These are phyloP conservation scores for Megaceryle maxima DNA, from an alignment of 2,113 vertebrate genomes.

Conservation along the genomic window DNA sequence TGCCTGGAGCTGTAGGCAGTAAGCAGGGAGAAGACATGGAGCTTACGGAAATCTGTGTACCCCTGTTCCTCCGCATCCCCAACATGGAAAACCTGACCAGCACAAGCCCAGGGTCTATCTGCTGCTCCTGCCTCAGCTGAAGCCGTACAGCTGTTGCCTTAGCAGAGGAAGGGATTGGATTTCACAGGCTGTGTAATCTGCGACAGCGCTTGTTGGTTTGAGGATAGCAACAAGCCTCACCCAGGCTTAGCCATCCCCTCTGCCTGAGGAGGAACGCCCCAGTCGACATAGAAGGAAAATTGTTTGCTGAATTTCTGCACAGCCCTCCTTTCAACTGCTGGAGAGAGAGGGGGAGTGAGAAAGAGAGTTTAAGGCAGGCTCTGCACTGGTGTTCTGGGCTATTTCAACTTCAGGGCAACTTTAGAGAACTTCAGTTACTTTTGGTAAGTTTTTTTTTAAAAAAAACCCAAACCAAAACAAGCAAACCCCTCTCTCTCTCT, in stretches of 20 bases:
- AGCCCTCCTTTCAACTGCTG: slow-evolving; percentile 24
- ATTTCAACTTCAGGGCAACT: slow-evolving; percentile 61
- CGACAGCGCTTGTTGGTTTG: background rate
- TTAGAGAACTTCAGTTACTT: slow-evolving; percentile 57
- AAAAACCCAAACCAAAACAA: background rate
- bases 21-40: background rate
- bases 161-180: slow-evolving; percentile 48
- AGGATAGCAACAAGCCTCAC: slow-evolving; percentile 23
- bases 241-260: slow-evolving; percentile 44
- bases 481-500: no score
- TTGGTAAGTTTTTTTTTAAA: slow-evolving; percentile 31
- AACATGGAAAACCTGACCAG: background rate
- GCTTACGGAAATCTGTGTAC: background rate
- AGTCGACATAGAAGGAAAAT: slow-evolving; percentile 58
- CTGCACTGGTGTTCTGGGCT: background rate
- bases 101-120: background rate
- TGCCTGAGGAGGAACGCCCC: slow-evolving; percentile 49
- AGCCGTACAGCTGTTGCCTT: slow-evolving; percentile 60
- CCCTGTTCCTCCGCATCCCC: background rate
- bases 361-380: slow-evolving; percentile 30
- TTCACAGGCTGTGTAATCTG: slow-evolving; percentile 44
- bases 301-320: slow-evolving; percentile 47
- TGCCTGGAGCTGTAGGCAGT: background rate
- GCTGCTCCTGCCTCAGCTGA: slow-evolving; percentile 34
- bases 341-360: slow-evolving; percentile 27